phyloP scores from a whole-genome alignment of 2,797 vertebrate species.

The Etheostoma nigrum region DNA sequence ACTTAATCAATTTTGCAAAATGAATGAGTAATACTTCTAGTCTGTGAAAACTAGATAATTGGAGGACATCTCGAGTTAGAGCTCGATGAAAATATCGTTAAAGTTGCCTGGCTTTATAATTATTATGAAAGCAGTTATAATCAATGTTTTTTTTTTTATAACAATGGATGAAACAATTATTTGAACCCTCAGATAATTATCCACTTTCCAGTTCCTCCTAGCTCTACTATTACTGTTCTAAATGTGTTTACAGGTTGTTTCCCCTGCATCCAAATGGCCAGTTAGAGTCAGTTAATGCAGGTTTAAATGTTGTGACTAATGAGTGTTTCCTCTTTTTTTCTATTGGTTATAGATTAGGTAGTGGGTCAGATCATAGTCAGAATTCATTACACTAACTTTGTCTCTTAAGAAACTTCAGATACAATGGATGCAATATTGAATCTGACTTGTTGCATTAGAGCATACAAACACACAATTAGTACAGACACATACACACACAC shows the following conservation, averaged over 20 bases:
- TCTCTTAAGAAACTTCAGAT: background rate
- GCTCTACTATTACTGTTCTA: background rate
- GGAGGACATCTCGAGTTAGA: background rate
- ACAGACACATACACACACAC: too few relatives aligned
- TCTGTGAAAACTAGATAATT: constrained; percentile 20
- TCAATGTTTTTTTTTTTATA: background rate
- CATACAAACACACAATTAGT: background rate
- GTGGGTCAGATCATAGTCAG: background rate
- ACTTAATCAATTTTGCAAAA: background rate
- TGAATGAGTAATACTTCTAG: too few relatives aligned
- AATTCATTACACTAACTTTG: constrained; percentile 2
- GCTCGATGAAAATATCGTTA: background rate
- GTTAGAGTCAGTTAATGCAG: background rate
- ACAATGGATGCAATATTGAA: background rate
- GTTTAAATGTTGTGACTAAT: background rate
- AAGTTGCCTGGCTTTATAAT: background rate
- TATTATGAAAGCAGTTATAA: background rate
- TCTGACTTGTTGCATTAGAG: constrained; percentile 17
- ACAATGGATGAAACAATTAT: background rate
- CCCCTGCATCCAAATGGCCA: background rate
- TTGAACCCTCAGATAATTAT: background rate
- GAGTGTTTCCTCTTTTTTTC: background rate
- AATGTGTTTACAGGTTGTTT: background rate
- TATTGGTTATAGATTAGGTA: background rate
- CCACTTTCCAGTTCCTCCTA: background rate